phyloP scores from a whole-genome alignment of 2,888 invertebrate species.

The Sturmia bella region DNA sequence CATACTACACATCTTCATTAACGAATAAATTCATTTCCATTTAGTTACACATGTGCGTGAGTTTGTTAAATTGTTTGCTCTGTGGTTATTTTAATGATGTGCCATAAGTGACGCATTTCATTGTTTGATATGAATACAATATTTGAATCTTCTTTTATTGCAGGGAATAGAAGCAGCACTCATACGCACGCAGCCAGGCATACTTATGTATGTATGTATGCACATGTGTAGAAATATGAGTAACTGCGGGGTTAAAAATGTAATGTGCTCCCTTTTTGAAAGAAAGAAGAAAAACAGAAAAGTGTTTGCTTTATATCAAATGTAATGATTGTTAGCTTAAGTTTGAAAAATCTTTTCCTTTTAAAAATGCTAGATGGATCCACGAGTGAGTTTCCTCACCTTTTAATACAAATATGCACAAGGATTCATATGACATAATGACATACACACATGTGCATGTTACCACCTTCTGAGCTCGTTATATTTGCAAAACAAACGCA shows the following conservation, averaged over 20 bases:
- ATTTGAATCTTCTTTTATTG: slow-evolving; percentile 36
- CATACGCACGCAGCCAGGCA: not conserved
- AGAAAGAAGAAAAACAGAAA: not conserved
- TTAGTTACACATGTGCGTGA: slow-evolving; percentile 65
- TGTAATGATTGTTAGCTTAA: slow-evolving; percentile 18
- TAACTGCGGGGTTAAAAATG: slow-evolving; percentile 23
- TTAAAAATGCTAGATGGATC: not conserved
- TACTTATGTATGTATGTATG: not conserved
- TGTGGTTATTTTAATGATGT: slow-evolving; percentile 72
- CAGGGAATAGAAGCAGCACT: not conserved
- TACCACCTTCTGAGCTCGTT: slow-evolving; percentile 62
- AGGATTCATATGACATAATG: too few relatives aligned
- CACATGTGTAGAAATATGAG: not conserved
- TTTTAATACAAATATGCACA: not conserved
- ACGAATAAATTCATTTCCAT: not conserved
- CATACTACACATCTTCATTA: slow-evolving; percentile 15
- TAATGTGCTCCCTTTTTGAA: slow-evolving; percentile 30
- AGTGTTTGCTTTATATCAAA: slow-evolving; percentile 11
- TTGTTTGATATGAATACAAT: slow-evolving; percentile 54
- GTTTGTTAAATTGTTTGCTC: slow-evolving; percentile 67
- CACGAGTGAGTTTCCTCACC: slow-evolving; percentile 4
- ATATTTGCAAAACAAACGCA: slow-evolving; percentile 46
- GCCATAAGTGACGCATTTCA: slow-evolving; percentile 71
- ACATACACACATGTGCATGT: slow-evolving; percentile 31
- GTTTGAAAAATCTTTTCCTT: slow-evolving; percentile 5